A percentile compares a stretch with the other conserved stretches of the same genome.
Evolutionary conservation across 92 coral and sea anemone species (phyloP).

Genomic region (Porites evermanni): DNA sequence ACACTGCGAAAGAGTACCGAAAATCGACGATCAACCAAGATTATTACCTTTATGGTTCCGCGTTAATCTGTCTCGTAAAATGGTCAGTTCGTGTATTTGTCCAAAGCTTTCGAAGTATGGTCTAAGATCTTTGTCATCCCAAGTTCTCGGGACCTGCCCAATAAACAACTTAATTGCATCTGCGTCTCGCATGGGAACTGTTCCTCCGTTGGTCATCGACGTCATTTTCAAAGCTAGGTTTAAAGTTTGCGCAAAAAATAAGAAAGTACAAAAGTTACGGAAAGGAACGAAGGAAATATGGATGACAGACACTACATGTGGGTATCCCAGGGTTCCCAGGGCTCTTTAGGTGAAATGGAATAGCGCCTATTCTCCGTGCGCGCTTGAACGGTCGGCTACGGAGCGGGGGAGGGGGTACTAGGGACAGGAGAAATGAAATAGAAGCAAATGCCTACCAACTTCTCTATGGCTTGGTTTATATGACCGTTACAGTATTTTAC

Average conservation of each 20-base stretch:
- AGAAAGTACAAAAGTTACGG: constrained; percentile 36
- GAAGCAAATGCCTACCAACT: no score
- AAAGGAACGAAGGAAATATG: constrained; percentile 23
- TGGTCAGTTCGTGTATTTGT: constrained; percentile 87
- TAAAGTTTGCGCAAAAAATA: constrained; percentile 1
- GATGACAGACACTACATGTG: constrained; percentile 78
- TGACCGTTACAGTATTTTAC: no score
- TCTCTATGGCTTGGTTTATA: no score
- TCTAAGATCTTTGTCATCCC: constrained; percentile 96
- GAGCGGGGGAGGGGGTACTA: no score
- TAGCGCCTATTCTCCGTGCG: constrained; percentile 23
- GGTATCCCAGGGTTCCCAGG: constrained; percentile 80
- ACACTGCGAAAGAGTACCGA: neutral
- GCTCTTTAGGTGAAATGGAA: neutral
- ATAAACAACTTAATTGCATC: constrained; percentile 91
- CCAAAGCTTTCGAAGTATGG: constrained; percentile 97
- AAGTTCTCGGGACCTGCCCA: constrained; percentile 98
- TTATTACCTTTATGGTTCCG: constrained; percentile 91
- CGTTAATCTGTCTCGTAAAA: constrained; percentile 92
- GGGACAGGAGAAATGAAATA: no score
- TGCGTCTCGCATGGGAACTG: constrained; percentile 78
- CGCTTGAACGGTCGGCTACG: neutral
- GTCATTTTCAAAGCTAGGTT: constrained; percentile 55
- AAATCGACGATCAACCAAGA: neutral
- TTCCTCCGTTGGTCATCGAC: constrained; percentile 80